phyloP scores from a whole-genome alignment of 2,888 invertebrate genomes.

The Rhabditophanes sp. region DNA sequence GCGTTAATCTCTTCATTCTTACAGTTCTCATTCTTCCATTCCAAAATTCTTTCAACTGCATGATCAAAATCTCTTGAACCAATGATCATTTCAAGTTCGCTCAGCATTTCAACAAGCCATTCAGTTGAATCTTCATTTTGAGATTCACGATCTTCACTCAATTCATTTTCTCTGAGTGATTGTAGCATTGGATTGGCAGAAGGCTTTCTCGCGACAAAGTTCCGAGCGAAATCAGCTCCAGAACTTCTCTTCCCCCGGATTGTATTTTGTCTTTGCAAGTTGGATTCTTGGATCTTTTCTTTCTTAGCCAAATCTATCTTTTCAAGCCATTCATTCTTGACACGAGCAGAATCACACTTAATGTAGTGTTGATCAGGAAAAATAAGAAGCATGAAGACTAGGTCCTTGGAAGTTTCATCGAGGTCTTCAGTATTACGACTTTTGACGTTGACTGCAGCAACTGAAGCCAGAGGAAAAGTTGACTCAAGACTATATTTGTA shows the following conservation, averaged over 20 bases:
- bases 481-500: slow-evolving; percentile 22
- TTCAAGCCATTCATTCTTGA: slow-evolving; percentile 36
- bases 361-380: slow-evolving; percentile 36
- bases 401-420: slow-evolving; percentile 20
- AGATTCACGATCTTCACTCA: slow-evolving; percentile 3
- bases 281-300: slow-evolving; percentile 17
- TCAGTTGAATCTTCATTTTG: slow-evolving; percentile 10
- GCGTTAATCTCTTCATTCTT: slow-evolving; percentile 25
- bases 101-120: slow-evolving; percentile 33
- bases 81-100: slow-evolving; percentile 17
- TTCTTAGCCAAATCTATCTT: slow-evolving; percentile 29
- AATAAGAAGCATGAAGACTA: slow-evolving; percentile 32
- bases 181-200: neutral
- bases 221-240: slow-evolving; percentile 1
- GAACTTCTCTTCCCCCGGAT: slow-evolving; percentile 24
- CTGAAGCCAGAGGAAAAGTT: slow-evolving; percentile 25
- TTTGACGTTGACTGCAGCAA: slow-evolving; percentile 39
- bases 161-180: neutral
- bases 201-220: neutral
- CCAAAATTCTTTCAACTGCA: slow-evolving; percentile 38
- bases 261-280: slow-evolving; percentile 30
- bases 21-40: slow-evolving; percentile 33
- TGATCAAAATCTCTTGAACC: slow-evolving; percentile 5
- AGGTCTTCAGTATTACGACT: slow-evolving; percentile 11
- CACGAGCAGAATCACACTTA: slow-evolving; percentile 26